Evolutionary conservation across 2,113 vertebrate species (phyloP).

Genomic region (Zeus faber): DNA sequence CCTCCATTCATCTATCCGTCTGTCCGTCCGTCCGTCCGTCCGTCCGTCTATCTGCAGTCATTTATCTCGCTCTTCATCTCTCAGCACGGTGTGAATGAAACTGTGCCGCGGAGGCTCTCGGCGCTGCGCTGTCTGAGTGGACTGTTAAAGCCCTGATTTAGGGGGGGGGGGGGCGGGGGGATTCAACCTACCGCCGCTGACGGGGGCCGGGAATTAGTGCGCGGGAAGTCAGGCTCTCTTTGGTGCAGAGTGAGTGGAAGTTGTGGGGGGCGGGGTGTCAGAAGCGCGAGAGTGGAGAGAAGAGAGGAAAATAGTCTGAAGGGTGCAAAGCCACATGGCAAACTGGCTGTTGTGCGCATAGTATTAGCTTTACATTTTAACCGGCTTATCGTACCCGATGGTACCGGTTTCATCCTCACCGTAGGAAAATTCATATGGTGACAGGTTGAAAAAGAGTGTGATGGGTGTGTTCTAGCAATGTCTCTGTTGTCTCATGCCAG

Average conservation of each 20-base stretch:
- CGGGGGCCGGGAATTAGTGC: not conserved
- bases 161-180: not conserved
- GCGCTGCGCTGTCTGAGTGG: not conserved
- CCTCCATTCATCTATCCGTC: not conserved
- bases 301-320: no score
- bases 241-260: not conserved
- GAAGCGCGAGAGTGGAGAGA: no score
- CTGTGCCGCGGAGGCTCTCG: not conserved
- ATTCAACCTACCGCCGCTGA: not conserved
- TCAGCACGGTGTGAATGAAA: not conserved
- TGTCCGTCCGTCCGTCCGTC: not conserved
- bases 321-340: no score
- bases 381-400: no score
- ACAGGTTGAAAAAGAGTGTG: no score
- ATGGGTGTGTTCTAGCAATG: no score
- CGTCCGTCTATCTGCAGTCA: not conserved
- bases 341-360: no score
- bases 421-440: no score
- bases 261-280: no score
- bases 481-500: no score
- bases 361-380: no score
- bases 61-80: not conserved
- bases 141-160: not conserved
- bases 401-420: no score
- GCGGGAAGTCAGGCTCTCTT: not conserved